phyloP scores from a whole-genome alignment of 2,113 vertebrate genomes.

The Pimephales promelas region DNA sequence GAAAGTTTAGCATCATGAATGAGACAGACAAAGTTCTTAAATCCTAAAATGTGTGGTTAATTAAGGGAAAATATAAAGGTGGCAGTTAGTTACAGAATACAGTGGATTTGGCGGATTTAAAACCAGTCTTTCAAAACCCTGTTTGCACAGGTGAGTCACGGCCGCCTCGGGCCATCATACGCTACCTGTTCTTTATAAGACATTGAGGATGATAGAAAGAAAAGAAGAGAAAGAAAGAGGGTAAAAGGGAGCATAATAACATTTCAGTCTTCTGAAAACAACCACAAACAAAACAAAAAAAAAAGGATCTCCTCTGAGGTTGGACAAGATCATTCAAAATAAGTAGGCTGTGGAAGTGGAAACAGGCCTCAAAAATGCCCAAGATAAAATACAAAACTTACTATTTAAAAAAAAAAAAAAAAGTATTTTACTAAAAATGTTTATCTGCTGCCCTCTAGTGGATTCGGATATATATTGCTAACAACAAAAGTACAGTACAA shows the following conservation, averaged over 20 bases:
- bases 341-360: not conserved
- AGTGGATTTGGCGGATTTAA: slow-evolving; percentile 50
- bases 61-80: not conserved
- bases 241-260: slow-evolving; percentile 9
- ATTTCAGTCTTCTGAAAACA: not conserved
- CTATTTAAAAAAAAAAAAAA: too few relatives aligned
- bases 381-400: not conserved
- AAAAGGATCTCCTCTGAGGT: not conserved
- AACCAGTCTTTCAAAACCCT: slow-evolving; percentile 58
- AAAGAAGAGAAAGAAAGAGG: slow-evolving; percentile 35
- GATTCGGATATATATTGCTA: not conserved
- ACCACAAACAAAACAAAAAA: too few relatives aligned
- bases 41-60: not conserved
- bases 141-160: slow-evolving; percentile 72
- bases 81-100: slow-evolving; percentile 15
- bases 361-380: too few relatives aligned
- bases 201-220: not conserved
- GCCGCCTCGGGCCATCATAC: slow-evolving; percentile 34
- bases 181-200: slow-evolving; percentile 37
- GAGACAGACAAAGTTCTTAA: not conserved
- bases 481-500: not conserved
- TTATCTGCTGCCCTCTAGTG: slow-evolving; percentile 43
- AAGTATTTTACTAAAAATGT: not conserved
- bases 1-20: not conserved
- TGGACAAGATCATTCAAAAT: not conserved